These are phyloP conservation scores for Bombylius discolor DNA, from an alignment of 2,888 invertebrate genomes.

Conservation along the genomic window DNA sequence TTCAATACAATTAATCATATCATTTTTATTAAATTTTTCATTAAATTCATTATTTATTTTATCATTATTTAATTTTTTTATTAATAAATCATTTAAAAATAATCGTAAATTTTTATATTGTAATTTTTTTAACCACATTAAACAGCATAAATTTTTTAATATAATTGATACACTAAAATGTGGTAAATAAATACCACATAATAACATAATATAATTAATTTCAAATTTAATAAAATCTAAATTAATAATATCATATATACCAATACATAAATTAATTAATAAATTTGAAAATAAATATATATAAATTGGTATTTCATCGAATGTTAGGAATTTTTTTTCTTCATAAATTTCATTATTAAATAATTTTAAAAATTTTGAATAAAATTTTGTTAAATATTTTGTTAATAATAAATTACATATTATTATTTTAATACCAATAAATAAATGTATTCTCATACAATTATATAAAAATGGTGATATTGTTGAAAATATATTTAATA, in stretches of 20 bases:
- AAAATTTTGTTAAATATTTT: background rate
- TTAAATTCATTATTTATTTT: background rate
- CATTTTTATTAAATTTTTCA: background rate
- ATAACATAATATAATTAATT: background rate
- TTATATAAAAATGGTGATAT: constrained; percentile 7
- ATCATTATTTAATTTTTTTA: background rate
- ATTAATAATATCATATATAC: background rate
- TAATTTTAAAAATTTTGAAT: background rate
- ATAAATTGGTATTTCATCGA: background rate
- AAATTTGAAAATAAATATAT: background rate
- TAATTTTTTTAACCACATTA: background rate
- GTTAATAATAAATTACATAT: background rate
- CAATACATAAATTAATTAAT: background rate
- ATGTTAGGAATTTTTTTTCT: background rate
- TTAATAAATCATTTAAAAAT: background rate
- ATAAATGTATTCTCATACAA: constrained; percentile 6
- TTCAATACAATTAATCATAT: background rate
- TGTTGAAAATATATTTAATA: background rate
- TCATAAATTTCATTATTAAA: background rate
- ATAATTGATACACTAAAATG: background rate
- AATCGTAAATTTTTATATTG: background rate
- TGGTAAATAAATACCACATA: background rate
- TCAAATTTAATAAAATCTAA: background rate
- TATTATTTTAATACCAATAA: constrained; percentile 4
- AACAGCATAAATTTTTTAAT: background rate